Evolutionary conservation across 1,140 invertebrate species (phyloP).

Genomic region (Brachionus plicatilis): DNA sequence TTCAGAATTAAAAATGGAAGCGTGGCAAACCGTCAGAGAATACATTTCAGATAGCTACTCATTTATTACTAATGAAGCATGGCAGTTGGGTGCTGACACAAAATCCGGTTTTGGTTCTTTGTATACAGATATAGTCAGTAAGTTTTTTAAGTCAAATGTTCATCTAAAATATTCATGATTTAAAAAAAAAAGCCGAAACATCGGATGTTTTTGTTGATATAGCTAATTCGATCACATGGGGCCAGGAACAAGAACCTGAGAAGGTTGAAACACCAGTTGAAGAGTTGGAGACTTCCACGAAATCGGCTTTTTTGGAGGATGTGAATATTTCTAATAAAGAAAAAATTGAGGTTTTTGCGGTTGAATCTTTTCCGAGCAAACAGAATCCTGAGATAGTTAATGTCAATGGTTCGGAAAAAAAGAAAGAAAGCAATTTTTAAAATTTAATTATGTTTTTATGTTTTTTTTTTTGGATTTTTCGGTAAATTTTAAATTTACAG

Average conservation of each 20-base stretch:
- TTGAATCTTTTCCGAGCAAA: constrained; percentile 2
- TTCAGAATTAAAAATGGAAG: not conserved
- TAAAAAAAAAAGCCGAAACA: not conserved
- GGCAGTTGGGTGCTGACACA: constrained; percentile 6
- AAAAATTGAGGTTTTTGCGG: constrained; percentile 25
- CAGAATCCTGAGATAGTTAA: not conserved
- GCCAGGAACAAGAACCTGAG: not conserved
- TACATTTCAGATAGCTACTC: not conserved
- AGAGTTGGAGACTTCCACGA: not conserved
- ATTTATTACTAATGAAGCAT: not conserved
- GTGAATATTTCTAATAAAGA: not conserved
- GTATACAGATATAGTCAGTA: constrained; percentile 6
- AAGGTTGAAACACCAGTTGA: not conserved
- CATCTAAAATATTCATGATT: not conserved
- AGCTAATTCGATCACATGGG: not conserved
- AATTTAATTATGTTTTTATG: not conserved
- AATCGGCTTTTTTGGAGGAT: not conserved
- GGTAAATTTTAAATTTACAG: not conserved
- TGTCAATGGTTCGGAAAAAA: not conserved
- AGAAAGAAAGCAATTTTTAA: not conserved
- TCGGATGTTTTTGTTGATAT: not conserved
- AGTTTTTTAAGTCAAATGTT: not conserved
- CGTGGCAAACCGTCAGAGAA: not conserved
- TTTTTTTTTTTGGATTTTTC: not conserved
- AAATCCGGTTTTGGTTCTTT: not conserved